A percentile compares a stretch with the other conserved stretches of the same genome.
These are phyloP conservation scores for Hestina assimilis DNA, from an alignment of 1,140 invertebrate species.

Conservation along the genomic window DNA sequence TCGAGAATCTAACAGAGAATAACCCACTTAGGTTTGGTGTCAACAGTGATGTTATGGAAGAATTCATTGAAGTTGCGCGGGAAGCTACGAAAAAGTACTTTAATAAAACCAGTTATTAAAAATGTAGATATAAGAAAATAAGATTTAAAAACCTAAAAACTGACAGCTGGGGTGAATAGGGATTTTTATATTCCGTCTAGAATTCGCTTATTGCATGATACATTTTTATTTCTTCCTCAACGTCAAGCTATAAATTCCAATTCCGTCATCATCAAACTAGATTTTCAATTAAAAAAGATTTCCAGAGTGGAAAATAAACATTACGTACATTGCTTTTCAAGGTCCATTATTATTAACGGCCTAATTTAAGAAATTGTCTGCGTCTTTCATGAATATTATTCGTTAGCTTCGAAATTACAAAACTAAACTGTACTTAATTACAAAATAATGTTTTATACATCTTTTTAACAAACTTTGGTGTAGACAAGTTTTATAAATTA, in stretches of 20 bases:
- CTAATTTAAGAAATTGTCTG: neutral
- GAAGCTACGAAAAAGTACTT: conserved; percentile 30
- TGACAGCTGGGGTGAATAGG: no score
- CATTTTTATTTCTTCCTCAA: no score
- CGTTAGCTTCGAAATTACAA: neutral
- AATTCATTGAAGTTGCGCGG: conserved; percentile 54
- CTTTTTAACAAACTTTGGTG: neutral
- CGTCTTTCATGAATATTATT: neutral
- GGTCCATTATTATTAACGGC: neutral
- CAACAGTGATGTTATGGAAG: conserved; percentile 61
- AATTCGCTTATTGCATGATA: no score
- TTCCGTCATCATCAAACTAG: no score
- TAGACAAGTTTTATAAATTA: neutral
- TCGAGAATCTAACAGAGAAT: conserved; percentile 76
- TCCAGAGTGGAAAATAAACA: neutral
- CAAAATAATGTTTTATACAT: neutral
- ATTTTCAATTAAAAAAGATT: neutral
- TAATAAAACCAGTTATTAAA: no score
- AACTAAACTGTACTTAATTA: no score
- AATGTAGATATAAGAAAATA: no score
- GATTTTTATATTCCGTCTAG: no score
- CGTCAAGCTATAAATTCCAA: no score
- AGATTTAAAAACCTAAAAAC: no score
- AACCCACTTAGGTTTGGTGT: conserved; percentile 66
- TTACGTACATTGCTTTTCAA: neutral